Evolutionary conservation across 2,797 vertebrate genomes (phyloP).

Genomic region (Pogoniulus pusillus): DNA sequence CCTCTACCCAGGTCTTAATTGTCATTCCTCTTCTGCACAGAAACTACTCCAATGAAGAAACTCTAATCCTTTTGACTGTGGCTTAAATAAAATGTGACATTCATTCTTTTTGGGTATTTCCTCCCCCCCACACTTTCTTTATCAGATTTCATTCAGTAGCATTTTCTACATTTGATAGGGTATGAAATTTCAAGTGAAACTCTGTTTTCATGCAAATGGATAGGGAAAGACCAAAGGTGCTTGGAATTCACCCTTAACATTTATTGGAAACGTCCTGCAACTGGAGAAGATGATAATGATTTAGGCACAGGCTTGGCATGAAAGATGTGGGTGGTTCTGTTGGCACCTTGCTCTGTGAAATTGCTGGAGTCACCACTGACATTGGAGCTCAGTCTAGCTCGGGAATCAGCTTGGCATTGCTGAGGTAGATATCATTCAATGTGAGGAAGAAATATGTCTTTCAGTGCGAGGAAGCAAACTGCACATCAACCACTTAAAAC

Average conservation of each 20-base stretch:
- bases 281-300: rapidly evolving
- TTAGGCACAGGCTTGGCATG: background rate
- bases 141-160: background rate
- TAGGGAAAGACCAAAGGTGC: background rate
- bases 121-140: background rate
- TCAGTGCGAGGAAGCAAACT: background rate
- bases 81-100: background rate
- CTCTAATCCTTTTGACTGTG: background rate
- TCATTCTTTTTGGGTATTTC: background rate
- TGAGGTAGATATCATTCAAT: background rate
- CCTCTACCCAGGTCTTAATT: background rate
- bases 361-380: background rate
- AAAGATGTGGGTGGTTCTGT: background rate
- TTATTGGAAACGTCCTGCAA: background rate
- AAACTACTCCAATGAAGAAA: background rate
- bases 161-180: background rate
- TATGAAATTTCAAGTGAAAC: background rate
- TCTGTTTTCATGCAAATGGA: background rate
- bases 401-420: background rate
- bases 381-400: background rate
- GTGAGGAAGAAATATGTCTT: background rate
- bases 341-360: background rate
- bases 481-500: background rate
- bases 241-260: background rate
- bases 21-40: background rate